These are phyloP conservation scores for Tolmerus cingulatus DNA, from an alignment of 2,888 invertebrate species.

Conservation along the genomic window DNA sequence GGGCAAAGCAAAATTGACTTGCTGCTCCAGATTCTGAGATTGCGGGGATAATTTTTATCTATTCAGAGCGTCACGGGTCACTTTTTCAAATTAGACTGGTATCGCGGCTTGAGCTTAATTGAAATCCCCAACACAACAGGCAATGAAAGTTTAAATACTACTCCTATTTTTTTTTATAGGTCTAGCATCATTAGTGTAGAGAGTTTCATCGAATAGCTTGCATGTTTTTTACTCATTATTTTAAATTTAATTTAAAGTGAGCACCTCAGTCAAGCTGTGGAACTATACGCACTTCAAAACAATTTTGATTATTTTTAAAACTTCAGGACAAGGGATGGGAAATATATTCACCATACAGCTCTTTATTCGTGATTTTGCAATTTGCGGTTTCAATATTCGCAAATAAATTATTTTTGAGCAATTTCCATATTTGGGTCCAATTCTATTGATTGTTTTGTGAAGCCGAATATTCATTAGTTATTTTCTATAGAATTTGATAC, in stretches of 20 bases:
- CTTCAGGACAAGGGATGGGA: no score
- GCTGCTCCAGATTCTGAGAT: background rate
- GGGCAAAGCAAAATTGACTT: background rate
- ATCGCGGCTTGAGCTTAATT: background rate
- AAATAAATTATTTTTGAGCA: background rate
- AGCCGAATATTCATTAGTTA: no score
- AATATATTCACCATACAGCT: no score
- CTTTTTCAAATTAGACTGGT: background rate
- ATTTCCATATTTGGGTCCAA: no score
- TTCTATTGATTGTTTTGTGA: no score
- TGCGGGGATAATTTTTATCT: background rate
- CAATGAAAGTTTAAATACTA: background rate
- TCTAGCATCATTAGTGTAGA: background rate
- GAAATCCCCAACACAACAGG: background rate
- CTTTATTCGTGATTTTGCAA: no score
- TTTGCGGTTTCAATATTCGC: background rate
- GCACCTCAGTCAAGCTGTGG: background rate
- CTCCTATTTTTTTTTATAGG: background rate
- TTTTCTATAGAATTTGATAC: no score
- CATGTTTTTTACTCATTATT: background rate
- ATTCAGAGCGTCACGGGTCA: background rate
- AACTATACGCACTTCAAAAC: background rate
- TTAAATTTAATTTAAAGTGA: background rate
- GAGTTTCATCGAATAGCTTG: background rate
- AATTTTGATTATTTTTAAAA: background rate